Evolutionary conservation across 2,797 vertebrate species (phyloP).

Genomic region (Melanotaenia trifasciata): DNA sequence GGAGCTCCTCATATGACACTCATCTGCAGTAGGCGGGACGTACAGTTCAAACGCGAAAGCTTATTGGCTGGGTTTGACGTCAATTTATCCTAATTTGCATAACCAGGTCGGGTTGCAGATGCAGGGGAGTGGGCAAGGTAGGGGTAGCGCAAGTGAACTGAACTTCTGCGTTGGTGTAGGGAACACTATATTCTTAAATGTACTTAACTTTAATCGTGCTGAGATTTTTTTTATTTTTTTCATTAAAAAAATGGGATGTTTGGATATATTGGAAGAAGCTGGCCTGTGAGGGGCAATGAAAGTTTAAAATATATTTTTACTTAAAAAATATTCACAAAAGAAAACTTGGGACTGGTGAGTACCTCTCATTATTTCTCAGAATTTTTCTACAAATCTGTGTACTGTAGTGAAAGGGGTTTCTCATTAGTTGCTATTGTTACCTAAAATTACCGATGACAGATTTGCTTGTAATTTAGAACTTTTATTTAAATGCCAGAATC

Average conservation of each 20-base stretch:
- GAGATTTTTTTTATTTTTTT: conserved; percentile 52
- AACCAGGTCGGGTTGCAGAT: conserved; percentile 86
- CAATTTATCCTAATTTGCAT: conserved; percentile 78
- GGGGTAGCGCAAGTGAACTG: conserved; percentile 80
- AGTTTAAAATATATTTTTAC: conserved; percentile 12
- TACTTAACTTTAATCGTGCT: conserved; percentile 71
- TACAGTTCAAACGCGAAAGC: accelerated
- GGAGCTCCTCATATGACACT: conserved; percentile 60
- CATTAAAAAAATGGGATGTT: conserved; percentile 10
- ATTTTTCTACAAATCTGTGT: conserved; percentile 47
- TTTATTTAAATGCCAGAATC: conserved; percentile 30
- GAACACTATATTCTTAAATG: conserved; percentile 63
- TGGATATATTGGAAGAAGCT: not conserved
- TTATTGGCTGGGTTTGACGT: conserved; percentile 70
- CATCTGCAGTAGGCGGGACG: conserved; percentile 43
- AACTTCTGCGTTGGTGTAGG: conserved; percentile 80
- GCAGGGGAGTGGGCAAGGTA: conserved; percentile 83
- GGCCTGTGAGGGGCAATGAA: not conserved
- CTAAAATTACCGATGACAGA: not conserved
- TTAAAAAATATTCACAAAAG: conserved; percentile 50
- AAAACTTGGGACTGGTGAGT: conserved; percentile 84
- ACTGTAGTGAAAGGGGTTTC: conserved; percentile 14
- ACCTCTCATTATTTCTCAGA: conserved; percentile 61
- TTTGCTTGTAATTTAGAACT: conserved; percentile 25
- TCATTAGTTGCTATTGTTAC: not conserved